phyloP scores from a whole-genome alignment of 2,888 invertebrate species.

The Tridacna gigas region DNA sequence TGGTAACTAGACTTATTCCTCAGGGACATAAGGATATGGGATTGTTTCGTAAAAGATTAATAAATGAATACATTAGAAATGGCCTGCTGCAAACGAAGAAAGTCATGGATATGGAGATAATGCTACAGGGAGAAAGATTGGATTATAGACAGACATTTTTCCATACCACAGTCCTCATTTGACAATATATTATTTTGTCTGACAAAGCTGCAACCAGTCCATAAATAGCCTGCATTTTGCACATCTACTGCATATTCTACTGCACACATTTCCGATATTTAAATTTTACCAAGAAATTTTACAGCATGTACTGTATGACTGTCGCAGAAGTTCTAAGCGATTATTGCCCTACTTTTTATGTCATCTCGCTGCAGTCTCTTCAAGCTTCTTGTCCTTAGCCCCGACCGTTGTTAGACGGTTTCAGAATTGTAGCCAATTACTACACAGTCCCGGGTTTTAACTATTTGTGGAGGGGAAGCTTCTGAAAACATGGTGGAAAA shows the following conservation, averaged over 20 bases:
- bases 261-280: slow-evolving; percentile 25
- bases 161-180: neutral
- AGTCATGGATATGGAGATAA: neutral
- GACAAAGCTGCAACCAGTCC: slow-evolving; percentile 10
- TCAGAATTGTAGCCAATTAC: too few relatives aligned
- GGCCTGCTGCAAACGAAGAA: neutral
- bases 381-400: too few relatives aligned
- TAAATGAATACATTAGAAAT: neutral
- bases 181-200: slow-evolving; percentile 14
- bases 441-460: too few relatives aligned
- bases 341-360: too few relatives aligned
- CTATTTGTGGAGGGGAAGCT: too few relatives aligned
- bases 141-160: neutral
- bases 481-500: too few relatives aligned
- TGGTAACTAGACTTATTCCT: too few relatives aligned
- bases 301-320: neutral
- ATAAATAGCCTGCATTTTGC: slow-evolving; percentile 18
- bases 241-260: slow-evolving; percentile 20
- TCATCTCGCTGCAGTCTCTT: too few relatives aligned
- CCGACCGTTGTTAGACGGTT: too few relatives aligned
- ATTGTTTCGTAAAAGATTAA: neutral
- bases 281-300: neutral
- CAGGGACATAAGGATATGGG: too few relatives aligned
- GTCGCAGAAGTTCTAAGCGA: neutral
- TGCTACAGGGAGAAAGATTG: too few relatives aligned